A percentile compares a stretch with the other conserved stretches of the same genome.
Conservation (phyloP, 2,113 vertebrate genomes). For the Ageneiosus marmoratus region DNA sequence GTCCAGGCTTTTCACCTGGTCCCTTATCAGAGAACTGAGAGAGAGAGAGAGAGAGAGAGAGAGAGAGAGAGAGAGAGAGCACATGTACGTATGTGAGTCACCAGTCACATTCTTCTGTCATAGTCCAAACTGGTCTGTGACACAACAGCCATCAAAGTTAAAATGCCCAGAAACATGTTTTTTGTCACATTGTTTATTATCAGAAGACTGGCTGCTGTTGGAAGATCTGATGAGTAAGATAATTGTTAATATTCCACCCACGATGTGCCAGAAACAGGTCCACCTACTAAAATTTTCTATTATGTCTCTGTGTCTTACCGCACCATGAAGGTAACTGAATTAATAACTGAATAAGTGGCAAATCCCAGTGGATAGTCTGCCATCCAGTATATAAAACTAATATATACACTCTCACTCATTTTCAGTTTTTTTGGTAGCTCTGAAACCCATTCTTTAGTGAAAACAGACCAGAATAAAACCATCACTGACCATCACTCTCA, state of each 20-base stretch:
- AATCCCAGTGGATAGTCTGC: background rate
- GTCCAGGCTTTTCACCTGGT: slow-evolving; percentile 67
- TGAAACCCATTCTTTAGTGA: background rate
- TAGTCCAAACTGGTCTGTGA: slow-evolving; percentile 5
- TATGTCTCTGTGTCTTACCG: background rate
- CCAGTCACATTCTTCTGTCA: slow-evolving; percentile 34
- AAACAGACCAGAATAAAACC: background rate
- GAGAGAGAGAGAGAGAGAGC: background rate
- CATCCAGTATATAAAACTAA: background rate
- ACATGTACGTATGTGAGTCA: slow-evolving; percentile 57
- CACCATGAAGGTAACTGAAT: background rate
- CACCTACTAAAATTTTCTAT: background rate
- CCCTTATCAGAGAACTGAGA: slow-evolving; percentile 40
- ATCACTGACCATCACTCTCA: background rate
- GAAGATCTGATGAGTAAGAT: background rate
- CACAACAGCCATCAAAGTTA: slow-evolving; percentile 11
- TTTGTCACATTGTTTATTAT: background rate
- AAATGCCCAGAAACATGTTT: slow-evolving; percentile 14
- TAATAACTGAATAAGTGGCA: background rate
- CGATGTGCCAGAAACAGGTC: background rate
- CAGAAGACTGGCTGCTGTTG: background rate
- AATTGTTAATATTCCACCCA: background rate
- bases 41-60: slow-evolving; percentile 20
- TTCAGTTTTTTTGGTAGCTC: background rate
- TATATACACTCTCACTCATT: background rate